A percentile compares a stretch with the other conserved stretches of the same genome.
Evolutionary conservation across 2,797 vertebrate species (phyloP).

Genomic region (Lerista edwardsae): DNA sequence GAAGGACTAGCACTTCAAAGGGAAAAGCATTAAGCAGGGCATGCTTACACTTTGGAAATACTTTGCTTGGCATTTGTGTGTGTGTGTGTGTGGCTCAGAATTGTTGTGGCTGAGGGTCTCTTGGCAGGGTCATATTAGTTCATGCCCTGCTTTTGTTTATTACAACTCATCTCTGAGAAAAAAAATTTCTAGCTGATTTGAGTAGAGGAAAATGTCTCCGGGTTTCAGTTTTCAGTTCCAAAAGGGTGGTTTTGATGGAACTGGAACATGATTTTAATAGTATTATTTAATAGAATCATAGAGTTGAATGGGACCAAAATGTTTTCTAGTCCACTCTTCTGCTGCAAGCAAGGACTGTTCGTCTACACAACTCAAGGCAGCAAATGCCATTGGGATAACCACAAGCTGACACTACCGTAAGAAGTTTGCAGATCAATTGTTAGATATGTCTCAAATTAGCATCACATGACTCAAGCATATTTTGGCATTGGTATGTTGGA

Average conservation of each 20-base stretch:
- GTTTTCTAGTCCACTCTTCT: background rate
- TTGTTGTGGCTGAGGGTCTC: background rate
- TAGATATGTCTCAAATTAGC: background rate
- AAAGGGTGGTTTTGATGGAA: background rate
- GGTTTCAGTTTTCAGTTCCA: background rate
- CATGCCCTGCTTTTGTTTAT: background rate
- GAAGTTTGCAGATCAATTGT: background rate
- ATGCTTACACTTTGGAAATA: conserved; percentile 12
- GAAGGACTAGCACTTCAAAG: background rate
- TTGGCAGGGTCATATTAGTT: background rate
- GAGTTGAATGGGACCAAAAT: background rate
- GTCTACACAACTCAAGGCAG: background rate
- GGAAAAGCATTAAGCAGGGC: background rate
- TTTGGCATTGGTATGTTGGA: background rate
- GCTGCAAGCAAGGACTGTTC: background rate
- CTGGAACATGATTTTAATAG: background rate
- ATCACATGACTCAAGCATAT: background rate
- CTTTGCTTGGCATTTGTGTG: background rate
- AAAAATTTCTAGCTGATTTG: background rate
- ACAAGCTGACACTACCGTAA: background rate
- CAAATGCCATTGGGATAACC: background rate
- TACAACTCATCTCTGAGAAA: background rate
- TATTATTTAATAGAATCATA: background rate
- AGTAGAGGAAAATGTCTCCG: background rate
- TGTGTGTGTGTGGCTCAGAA: conserved; percentile 3